Percentiles rank a stretch among this genome's conserved stretches.
These are phyloP conservation scores for Ahaetulla prasina DNA, from an alignment of 2,113 vertebrate genomes.

Conservation along the genomic window DNA sequence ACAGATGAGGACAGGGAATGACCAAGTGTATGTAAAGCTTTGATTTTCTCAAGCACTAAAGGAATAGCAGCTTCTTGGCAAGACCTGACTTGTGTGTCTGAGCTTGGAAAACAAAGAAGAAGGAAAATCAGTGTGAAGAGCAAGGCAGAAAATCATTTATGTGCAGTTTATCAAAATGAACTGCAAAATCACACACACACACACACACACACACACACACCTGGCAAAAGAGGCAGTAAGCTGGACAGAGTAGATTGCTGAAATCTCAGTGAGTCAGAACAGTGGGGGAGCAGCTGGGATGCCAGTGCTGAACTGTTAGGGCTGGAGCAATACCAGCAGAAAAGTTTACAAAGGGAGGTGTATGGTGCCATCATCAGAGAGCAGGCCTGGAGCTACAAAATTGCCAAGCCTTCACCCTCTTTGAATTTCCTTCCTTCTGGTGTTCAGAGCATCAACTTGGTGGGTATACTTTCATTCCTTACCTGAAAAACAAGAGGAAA, in stretches of 20 bases:
- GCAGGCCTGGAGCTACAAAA: constrained; percentile 18
- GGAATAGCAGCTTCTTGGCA: constrained; percentile 11
- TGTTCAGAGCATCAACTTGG: constrained; percentile 7
- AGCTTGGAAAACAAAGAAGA: constrained; percentile 21
- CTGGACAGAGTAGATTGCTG: constrained; percentile 43
- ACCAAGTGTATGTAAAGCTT: too few species aligned
- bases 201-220: constrained; percentile 21
- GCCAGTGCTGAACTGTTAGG: constrained; percentile 54
- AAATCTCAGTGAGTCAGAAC: constrained; percentile 45
- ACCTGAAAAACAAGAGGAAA: constrained; percentile 4
- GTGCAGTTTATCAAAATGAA: constrained; percentile 18
- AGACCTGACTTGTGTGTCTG: constrained; percentile 7
- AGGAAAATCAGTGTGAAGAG: neutral
- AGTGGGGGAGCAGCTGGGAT: constrained; percentile 48
- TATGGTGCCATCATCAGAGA: constrained; percentile 44
- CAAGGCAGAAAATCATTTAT: neutral
- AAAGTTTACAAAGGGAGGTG: constrained; percentile 36
- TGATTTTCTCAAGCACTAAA: neutral
- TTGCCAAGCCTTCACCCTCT: constrained; percentile 40
- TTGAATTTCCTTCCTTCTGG: neutral
- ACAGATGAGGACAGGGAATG: neutral
- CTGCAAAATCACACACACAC: neutral
- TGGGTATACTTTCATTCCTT: constrained; percentile 3
- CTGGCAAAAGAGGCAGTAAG: constrained; percentile 42
- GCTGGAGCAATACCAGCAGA: constrained; percentile 37